Evolutionary conservation across 2,797 vertebrate species (phyloP).

Genomic region (Phrynocephalus guinanensis): DNA sequence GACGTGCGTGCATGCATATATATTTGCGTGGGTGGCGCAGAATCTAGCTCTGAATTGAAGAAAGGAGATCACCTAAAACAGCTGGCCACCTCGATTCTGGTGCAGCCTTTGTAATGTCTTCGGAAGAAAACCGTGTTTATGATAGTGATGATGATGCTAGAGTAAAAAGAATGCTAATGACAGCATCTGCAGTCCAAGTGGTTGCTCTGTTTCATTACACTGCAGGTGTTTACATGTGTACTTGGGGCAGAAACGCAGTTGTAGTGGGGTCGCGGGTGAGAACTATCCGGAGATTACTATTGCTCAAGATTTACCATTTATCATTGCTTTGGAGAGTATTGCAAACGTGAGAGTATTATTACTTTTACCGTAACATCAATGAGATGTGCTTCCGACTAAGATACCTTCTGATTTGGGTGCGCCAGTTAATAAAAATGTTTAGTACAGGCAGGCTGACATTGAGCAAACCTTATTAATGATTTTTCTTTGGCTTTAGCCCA

Average conservation of each 20-base stretch:
- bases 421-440: no score
- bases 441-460: background rate
- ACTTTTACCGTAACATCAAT: background rate
- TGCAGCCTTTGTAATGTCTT: slow-evolving; percentile 47
- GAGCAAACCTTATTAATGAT: background rate
- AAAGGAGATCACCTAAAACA: slow-evolving; percentile 53
- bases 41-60: background rate
- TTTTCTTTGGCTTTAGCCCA: background rate
- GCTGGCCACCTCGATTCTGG: slow-evolving; percentile 71
- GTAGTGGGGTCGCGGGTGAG: background rate
- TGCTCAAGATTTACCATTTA: background rate
- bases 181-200: background rate
- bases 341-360: no score
- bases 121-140: background rate
- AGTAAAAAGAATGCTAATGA: background rate
- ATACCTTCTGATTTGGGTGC: background rate
- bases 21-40: slow-evolving; percentile 6
- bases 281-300: background rate
- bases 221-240: background rate
- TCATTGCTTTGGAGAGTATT: background rate
- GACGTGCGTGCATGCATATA: slow-evolving; percentile 30
- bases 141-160: background rate
- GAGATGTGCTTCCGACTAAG: background rate
- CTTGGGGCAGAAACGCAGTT: background rate
- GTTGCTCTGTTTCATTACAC: background rate